phyloP scores from a whole-genome alignment of 2,113 vertebrate species.

The Scatophagus argus region DNA sequence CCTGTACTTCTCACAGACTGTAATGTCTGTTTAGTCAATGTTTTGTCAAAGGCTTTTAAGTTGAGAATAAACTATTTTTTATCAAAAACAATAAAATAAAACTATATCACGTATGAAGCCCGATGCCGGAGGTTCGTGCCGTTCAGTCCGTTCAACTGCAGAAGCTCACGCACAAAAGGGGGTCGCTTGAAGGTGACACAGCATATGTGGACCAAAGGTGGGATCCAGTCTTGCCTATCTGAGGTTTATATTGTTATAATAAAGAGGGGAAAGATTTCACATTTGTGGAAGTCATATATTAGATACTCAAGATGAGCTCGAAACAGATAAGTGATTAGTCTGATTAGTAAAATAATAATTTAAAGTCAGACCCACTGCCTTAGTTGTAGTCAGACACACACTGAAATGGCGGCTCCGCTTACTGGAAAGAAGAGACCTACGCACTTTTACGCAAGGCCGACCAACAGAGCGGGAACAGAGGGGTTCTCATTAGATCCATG shows the following conservation, averaged over 20 bases:
- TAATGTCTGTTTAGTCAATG: neutral
- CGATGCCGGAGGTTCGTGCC: neutral
- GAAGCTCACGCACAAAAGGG: neutral
- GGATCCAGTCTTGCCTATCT: neutral
- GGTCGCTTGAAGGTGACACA: neutral
- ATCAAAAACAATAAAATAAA: neutral
- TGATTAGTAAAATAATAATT: conserved; percentile 25
- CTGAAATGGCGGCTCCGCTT: conserved; percentile 26
- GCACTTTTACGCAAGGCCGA: conserved; percentile 64
- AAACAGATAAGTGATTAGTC: neutral
- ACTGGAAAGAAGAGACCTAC: conserved; percentile 9
- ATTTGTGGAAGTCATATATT: neutral
- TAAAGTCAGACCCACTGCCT: neutral
- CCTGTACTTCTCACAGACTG: neutral
- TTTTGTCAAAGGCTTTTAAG: neutral
- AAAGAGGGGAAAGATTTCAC: neutral
- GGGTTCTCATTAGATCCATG: conserved; percentile 38
- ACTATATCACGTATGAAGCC: no score
- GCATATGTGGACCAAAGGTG: neutral
- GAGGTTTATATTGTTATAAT: neutral
- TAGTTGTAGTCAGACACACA: neutral
- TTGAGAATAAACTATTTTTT: neutral
- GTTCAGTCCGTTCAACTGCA: neutral
- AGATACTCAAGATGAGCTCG: neutral
- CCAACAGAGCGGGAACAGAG: conserved; percentile 40